Evolutionary conservation across 1,140 invertebrate species (phyloP), one percentile per base, ranked within the genome.

Genomic region (Zaprionus tsacasi): DNA sequence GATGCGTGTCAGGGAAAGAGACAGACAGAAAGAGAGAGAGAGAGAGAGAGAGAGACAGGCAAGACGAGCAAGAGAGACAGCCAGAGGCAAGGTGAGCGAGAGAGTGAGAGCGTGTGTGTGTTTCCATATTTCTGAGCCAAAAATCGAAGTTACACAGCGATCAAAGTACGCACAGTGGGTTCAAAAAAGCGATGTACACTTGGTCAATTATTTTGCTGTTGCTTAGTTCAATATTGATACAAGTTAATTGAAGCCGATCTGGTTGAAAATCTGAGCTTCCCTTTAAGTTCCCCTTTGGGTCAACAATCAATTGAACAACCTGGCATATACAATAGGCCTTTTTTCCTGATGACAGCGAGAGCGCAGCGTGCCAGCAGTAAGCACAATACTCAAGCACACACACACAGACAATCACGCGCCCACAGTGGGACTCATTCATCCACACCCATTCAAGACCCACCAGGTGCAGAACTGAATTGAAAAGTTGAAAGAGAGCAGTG

Each of bases 191-290:
- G 13, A 3, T 8, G 7, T 33, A 50, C 60, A 64, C 43, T 45
- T 36, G 60, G 50, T 27, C 60, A 64, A 45, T 60, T 33, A 65
- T 8, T 54, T 36, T n/a, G 57, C 59, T 76, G 65, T 69, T 79
- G 79, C 56, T 64, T 88, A 78, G 77, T 67, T 83, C 83, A 88
- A 88, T 89, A 89, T 89, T 88, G 85, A 83, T 67, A 76, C 69
- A 83, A 80, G 78, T 88, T 88, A 88, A 88, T 88, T 88, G 74
- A 83, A 76, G 70, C 70, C 67, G 79, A 75, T 15, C 70, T 61
- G 78, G 63, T 60, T 79, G 81, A 40, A 73, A 73, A 85, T 7
- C 17, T 2, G 45, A 36, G 10, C 21, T 65, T 15, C 40, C 55
- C 66, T 66, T 70, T 70, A 10, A 56, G 65, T 4, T 7, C 25